Evolutionary conservation across 2,797 vertebrate species (phyloP).

Genomic region (Pogoniulus pusillus): DNA sequence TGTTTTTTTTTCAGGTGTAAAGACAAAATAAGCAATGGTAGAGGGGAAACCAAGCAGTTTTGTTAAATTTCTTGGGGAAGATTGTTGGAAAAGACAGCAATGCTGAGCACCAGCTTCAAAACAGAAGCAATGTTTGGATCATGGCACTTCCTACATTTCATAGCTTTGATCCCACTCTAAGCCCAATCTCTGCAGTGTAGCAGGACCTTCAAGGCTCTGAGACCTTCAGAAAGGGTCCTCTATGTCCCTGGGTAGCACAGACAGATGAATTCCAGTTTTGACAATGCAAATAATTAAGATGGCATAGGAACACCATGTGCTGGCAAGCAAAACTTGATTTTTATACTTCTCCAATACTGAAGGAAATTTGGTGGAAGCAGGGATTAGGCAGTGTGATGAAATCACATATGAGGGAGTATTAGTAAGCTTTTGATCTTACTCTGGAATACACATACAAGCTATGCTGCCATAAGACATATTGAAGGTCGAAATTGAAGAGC

Average conservation of each 20-base stretch:
- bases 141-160: neutral
- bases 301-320: neutral
- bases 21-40: neutral
- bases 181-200: neutral
- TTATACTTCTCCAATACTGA: neutral
- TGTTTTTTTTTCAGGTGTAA: neutral
- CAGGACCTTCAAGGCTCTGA: neutral
- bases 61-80: neutral
- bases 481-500: neutral
- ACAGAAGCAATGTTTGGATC: neutral
- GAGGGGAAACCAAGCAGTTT: neutral
- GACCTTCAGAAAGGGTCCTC: neutral
- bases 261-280: neutral
- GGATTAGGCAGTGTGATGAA: neutral
- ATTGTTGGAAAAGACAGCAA: neutral
- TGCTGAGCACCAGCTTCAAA: neutral
- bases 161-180: neutral
- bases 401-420: neutral
- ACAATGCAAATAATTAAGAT: neutral
- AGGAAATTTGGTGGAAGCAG: neutral
- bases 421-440: neutral
- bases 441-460: neutral
- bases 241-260: neutral
- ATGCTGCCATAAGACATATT: neutral
- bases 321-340: neutral